Conservation (phyloP, 1,140 invertebrate species). For the roundworm (Caenorhabditis elegans) region DNA sequence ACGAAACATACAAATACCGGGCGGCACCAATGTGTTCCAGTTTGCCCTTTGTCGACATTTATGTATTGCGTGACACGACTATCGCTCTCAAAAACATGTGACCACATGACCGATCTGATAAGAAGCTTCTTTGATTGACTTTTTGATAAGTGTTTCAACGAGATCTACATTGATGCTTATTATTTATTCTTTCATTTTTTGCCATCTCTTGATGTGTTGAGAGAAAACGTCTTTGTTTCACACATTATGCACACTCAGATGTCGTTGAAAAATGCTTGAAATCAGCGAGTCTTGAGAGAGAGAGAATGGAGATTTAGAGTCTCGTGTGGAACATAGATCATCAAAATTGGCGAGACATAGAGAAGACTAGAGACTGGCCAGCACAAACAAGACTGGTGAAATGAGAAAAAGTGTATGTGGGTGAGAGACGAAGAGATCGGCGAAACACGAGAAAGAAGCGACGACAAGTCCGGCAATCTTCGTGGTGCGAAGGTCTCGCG, state of each 20-base stretch:
- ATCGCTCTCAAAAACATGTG: slow-evolving; percentile 24
- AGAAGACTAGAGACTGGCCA: background rate
- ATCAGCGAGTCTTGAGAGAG: slow-evolving; percentile 1
- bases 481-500: slow-evolving; percentile 2
- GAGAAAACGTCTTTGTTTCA: background rate
- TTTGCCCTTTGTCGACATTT: background rate
- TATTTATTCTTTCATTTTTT: background rate
- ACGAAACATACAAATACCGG: slow-evolving; percentile 21
- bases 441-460: background rate
- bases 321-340: slow-evolving; percentile 14
- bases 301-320: slow-evolving; percentile 4
- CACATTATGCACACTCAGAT: slow-evolving; percentile 1
- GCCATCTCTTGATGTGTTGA: too few species aligned
- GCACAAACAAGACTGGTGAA: background rate
- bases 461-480: slow-evolving; percentile 2
- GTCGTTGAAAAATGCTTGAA: slow-evolving; percentile 29
- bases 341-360: background rate
- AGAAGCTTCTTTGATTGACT: slow-evolving; percentile 19
- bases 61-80: background rate
- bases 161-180: background rate
- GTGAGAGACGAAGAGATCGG: background rate
- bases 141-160: background rate
- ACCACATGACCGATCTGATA: slow-evolving; percentile 7
- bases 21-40: slow-evolving; percentile 2
- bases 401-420: background rate